Evolutionary conservation across 1,140 invertebrate genomes (phyloP).

Genomic region (Vollenhovia emeryi): DNA sequence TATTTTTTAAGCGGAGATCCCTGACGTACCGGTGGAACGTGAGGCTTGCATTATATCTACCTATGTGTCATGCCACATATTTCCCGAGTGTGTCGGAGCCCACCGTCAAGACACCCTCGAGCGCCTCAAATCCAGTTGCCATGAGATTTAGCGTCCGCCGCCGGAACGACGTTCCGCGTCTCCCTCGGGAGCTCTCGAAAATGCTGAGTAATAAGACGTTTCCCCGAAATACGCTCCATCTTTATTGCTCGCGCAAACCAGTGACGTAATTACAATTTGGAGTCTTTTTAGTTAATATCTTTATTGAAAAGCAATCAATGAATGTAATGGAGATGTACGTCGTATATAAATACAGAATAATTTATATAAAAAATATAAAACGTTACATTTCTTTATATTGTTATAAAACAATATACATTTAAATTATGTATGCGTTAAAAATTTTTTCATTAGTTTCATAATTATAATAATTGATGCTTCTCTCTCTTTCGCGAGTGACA

Average conservation of each 20-base stretch:
- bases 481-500: neutral
- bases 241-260: neutral
- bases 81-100: neutral
- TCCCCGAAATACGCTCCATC: neutral
- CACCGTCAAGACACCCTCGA: neutral
- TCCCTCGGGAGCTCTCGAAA: constrained; percentile 1
- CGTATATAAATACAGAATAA: neutral
- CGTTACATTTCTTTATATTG: neutral
- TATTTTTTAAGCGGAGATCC: neutral
- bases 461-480: neutral
- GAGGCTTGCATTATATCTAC: constrained; percentile 14
- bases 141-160: constrained; percentile 7
- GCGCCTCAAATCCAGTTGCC: constrained; percentile 28
- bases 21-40: constrained; percentile 3
- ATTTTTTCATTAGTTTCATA: neutral
- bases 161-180: neutral
- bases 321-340: neutral
- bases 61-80: neutral
- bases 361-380: neutral
- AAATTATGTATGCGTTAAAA: neutral
- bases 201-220: constrained; percentile 29
- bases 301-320: neutral
- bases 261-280: neutral
- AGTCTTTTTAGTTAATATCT: neutral
- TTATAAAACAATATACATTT: neutral